Percentiles rank a stretch among this genome's conserved stretches.
Conservation (phyloP, 64 coral and sea anemone genomes). For the Porites lutea region DNA sequence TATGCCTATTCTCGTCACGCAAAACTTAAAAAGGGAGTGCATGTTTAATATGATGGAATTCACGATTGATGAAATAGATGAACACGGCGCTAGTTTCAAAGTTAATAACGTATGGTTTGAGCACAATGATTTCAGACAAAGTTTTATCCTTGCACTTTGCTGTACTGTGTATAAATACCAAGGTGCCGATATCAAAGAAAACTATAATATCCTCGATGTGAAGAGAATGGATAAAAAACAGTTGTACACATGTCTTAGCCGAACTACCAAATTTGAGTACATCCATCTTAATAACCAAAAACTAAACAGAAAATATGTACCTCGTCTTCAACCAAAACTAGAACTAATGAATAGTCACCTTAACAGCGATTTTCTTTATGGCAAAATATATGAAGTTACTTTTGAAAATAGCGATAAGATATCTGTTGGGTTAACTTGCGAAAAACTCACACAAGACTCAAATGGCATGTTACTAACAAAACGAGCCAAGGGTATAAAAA, state of each 20-base stretch:
- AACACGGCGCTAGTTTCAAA: too few species aligned
- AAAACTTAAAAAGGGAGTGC: not conserved
- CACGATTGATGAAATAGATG: not conserved
- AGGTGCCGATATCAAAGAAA: too few species aligned
- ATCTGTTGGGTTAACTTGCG: constrained; percentile 44
- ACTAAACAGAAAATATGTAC: not conserved
- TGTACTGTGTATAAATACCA: too few species aligned
- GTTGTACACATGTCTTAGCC: constrained; percentile 6
- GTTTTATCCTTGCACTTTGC: too few species aligned
- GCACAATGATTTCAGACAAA: too few species aligned
- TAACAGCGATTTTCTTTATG: not conserved
- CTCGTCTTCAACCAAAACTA: not conserved
- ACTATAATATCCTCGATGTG: too few species aligned
- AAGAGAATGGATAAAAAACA: constrained; percentile 60
- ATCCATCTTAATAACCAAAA: constrained; percentile 29
- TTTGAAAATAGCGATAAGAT: not conserved
- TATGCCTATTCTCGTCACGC: not conserved
- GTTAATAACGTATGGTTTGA: too few species aligned
- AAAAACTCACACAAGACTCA: constrained; percentile 17
- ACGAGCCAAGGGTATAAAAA: not conserved
- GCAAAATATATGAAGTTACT: not conserved
- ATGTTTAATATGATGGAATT: not conserved
- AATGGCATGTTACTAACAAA: constrained; percentile 21
- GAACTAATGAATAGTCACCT: not conserved
- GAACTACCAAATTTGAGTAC: constrained; percentile 50